These are phyloP conservation scores for Hydropsyche tenuis DNA, from an alignment of 1,140 invertebrate species.

Conservation along the genomic window DNA sequence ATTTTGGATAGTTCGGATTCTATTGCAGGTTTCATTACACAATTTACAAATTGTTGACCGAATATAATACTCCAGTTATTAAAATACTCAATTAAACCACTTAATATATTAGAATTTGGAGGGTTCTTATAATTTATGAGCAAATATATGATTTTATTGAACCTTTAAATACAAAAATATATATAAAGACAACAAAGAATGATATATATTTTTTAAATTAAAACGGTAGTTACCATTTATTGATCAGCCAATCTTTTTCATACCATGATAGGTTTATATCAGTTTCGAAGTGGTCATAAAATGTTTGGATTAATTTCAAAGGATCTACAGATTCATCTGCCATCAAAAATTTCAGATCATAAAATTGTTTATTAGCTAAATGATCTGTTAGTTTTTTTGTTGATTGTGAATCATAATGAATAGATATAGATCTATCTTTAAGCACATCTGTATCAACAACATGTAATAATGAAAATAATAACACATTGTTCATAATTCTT, in stretches of 20 bases:
- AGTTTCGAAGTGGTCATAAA: conserved; percentile 39
- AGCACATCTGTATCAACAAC: conserved; percentile 40
- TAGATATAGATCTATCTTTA: conserved; percentile 28
- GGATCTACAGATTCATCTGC: conserved; percentile 39
- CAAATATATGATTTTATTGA: conserved; percentile 40
- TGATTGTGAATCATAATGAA: conserved; percentile 21
- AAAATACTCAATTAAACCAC: conserved; percentile 36
- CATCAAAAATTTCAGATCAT: conserved; percentile 43
- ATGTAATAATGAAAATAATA: conserved; percentile 39
- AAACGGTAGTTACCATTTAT: conserved; percentile 42
- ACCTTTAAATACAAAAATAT: conserved; percentile 38
- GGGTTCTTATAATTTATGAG: conserved; percentile 28
- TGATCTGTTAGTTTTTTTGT: conserved; percentile 38
- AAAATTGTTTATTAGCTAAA: conserved; percentile 36
- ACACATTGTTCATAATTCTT: conserved; percentile 37
- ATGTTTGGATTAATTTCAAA: conserved; percentile 44
- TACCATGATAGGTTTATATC: conserved; percentile 42
- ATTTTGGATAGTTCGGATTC: conserved; percentile 55
- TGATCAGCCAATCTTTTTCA: conserved; percentile 48
- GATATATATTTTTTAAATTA: background rate
- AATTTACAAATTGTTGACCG: conserved; percentile 53
- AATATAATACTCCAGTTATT: conserved; percentile 50
- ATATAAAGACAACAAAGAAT: background rate
- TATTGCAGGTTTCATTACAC: conserved; percentile 56
- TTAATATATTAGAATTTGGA: conserved; percentile 20